Percentiles rank a stretch among this genome's conserved stretches.
phyloP scores from a whole-genome alignment of 2,888 invertebrate species.

The Empis livida region DNA sequence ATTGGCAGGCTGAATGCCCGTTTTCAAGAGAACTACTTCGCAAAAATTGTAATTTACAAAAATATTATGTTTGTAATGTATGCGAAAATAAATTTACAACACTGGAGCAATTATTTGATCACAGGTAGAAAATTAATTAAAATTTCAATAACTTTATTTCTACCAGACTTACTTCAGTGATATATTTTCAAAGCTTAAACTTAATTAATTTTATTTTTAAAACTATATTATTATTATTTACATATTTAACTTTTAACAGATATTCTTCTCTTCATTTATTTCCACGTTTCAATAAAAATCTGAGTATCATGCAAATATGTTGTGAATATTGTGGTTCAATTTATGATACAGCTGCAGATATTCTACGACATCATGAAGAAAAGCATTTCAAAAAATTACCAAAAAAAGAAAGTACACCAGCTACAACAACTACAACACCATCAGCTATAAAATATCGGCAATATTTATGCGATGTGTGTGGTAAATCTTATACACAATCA shows the following conservation, averaged over 20 bases:
- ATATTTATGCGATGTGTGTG: slow-evolving; percentile 47
- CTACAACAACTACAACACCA: slow-evolving; percentile 11
- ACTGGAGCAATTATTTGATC: slow-evolving; percentile 29
- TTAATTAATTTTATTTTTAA: not conserved
- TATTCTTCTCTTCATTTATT: slow-evolving; percentile 30
- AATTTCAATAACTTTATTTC: not conserved
- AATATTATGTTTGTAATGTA: slow-evolving; percentile 32
- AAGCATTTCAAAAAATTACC: slow-evolving; percentile 39
- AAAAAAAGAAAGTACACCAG: slow-evolving; percentile 25
- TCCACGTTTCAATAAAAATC: slow-evolving; percentile 23
- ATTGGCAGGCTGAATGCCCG: slow-evolving; percentile 40
- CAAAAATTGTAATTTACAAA: slow-evolving; percentile 16
- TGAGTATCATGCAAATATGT: slow-evolving; percentile 20
- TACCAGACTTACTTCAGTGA: not conserved
- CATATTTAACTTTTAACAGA: slow-evolving; percentile 13
- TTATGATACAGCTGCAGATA: slow-evolving; percentile 23
- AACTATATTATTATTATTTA: not conserved
- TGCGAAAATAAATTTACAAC: slow-evolving; percentile 29
- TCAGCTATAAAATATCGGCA: slow-evolving; percentile 28
- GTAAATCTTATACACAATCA: slow-evolving; percentile 47
- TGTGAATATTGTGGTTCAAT: slow-evolving; percentile 32
- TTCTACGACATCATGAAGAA: slow-evolving; percentile 42
- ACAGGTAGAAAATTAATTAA: slow-evolving; percentile 24
- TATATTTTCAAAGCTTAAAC: no score
- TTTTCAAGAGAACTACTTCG: slow-evolving; percentile 22